Evolutionary conservation across 2,888 invertebrate species (phyloP), one percentile per base, ranked within the genome.

Genomic region (Clusia tigrina): DNA sequence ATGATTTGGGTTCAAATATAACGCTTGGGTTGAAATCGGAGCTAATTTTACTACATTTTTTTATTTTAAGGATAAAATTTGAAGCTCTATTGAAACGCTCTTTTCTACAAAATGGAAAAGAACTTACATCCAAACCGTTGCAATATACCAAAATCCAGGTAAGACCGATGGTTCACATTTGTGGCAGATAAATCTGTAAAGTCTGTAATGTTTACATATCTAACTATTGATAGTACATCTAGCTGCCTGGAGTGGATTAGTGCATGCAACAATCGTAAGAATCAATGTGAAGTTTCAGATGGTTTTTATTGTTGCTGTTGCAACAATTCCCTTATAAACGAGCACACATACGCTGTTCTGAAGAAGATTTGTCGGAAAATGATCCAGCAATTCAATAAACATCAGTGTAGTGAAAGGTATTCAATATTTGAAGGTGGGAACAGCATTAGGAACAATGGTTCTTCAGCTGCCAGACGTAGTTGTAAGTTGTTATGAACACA

Each of bases 361-460:
- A 81, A 79, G 51, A 65, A 71, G 42, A 71, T 81, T 18, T 81
- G 81, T 46, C 72, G 73, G n/a, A 76, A 76, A 62, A 76, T 81
- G 22, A 66, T 81, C 1, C 76, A 70, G 42, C 73, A 68, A 15
- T 74, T 73, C 9, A 69, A 71, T 12, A 72, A 77, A 2, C 68
- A 71, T 48, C 69, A 71, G 55, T 73, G 74, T 48, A 68, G 67
- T 23, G 76, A 80, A 32, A 72, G 67, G n/a, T 81, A 79, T 55
- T 68, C 75, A 6, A 60, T 79, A 6, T 81, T 80, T 32, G 72
- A 74, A 52, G 79, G 80, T 26, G 80, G 80, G 0, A 78, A 76
- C 37, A 77, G 80, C 54, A 56, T 70, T 2, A 62, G 65, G 59
- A 66, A 69, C 46, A 67, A 69, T 58, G 64, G 71, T 15, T 26